Percentiles rank a stretch among this genome's conserved stretches.
Evolutionary conservation across 2,888 invertebrate genomes (phyloP).

Genomic region (Danaus chrysippus): DNA sequence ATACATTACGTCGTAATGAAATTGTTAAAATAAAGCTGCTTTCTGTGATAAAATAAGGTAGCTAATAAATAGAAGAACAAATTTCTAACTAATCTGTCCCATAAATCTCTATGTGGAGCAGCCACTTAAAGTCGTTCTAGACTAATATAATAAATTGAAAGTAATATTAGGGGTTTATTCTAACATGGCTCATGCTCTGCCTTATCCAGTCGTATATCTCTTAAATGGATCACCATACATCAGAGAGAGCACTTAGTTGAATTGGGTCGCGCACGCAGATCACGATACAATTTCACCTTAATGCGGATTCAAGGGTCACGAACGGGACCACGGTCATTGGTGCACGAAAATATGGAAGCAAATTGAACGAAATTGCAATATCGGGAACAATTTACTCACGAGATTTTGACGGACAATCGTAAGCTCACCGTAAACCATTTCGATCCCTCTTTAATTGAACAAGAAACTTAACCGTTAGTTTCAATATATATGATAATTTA

Average conservation of each 20-base stretch:
- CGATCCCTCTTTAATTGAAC: too few relatives aligned
- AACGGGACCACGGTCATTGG: conserved; percentile 29
- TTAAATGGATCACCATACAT: conserved; percentile 54
- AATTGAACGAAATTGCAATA: conserved; percentile 4
- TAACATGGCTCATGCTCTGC: conserved; percentile 32
- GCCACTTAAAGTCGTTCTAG: conserved; percentile 34
- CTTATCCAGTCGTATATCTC: conserved; percentile 30
- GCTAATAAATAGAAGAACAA: conserved; percentile 20
- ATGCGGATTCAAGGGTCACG: conserved; percentile 37
- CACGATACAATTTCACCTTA: conserved; percentile 56
- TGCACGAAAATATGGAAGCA: conserved; percentile 24
- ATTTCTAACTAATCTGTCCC: conserved; percentile 28
- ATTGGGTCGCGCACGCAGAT: conserved; percentile 49
- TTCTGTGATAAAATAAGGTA: conserved; percentile 18
- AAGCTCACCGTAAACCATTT: too few relatives aligned
- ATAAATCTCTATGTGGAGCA: conserved; percentile 32
- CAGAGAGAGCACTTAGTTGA: conserved; percentile 56
- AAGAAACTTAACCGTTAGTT: too few relatives aligned
- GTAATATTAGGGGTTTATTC: conserved; percentile 30
- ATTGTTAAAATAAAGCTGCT: too few relatives aligned
- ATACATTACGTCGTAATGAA: too few relatives aligned
- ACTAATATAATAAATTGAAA: conserved; percentile 36
- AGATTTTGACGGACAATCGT: neutral
- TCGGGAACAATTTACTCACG: neutral
- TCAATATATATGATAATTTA: too few relatives aligned